These are phyloP conservation scores for Helleia helle DNA, from an alignment of 2,888 invertebrate genomes.

Conservation along the genomic window DNA sequence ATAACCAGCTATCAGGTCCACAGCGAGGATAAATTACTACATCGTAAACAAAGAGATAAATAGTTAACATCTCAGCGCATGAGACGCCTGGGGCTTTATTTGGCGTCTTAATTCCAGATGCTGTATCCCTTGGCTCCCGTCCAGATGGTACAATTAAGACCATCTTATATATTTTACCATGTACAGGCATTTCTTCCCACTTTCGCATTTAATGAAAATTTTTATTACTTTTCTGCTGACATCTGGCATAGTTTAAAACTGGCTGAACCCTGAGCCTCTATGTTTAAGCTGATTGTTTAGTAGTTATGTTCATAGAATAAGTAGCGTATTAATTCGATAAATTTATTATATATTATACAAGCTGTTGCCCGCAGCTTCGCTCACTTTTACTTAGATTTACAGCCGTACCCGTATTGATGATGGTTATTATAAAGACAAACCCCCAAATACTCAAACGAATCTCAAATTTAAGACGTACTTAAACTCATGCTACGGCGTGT, in stretches of 20 bases:
- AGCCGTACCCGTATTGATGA: no score
- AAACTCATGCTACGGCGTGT: no score
- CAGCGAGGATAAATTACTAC: neutral
- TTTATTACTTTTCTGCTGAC: slow-evolving; percentile 2
- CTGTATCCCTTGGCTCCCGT: slow-evolving; percentile 4
- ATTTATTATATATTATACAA: no score
- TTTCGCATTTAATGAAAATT: slow-evolving; percentile 8
- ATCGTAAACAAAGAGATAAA: slow-evolving; percentile 9
- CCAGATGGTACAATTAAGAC: slow-evolving; percentile 8
- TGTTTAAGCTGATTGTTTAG: neutral
- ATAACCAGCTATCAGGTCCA: neutral
- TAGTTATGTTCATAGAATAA: no score
- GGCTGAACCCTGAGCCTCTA: neutral
- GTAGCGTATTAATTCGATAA: no score
- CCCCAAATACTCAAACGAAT: no score
- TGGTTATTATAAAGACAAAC: no score
- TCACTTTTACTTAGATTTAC: no score
- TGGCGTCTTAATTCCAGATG: slow-evolving; percentile 9
- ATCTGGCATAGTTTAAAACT: slow-evolving; percentile 3
- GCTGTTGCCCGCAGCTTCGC: no score
- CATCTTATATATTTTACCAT: slow-evolving; percentile 5
- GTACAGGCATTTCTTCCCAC: slow-evolving; percentile 8
- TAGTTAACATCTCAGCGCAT: slow-evolving; percentile 1
- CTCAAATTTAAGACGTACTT: no score
- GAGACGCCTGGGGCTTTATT: neutral